A percentile compares a stretch with the other conserved stretches of the same genome.
These are phyloP conservation scores for Channa striata DNA, from an alignment of 2,797 vertebrate species.

Conservation along the genomic window DNA sequence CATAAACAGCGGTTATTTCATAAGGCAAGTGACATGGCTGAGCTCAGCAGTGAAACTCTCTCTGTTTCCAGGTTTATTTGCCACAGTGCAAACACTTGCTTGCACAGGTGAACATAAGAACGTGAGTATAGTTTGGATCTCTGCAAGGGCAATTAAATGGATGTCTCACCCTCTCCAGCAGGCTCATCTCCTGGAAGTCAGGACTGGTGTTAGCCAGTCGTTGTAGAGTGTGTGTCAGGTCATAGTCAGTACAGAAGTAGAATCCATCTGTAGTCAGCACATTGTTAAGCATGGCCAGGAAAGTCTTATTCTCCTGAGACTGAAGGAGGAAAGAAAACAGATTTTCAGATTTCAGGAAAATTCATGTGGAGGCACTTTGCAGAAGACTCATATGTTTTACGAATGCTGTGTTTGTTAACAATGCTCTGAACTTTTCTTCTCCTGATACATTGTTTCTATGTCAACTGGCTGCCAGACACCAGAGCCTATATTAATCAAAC, in stretches of 20 bases:
- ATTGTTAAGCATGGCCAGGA: conserved; percentile 94
- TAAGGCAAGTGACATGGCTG: too few relatives aligned
- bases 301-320: conserved; percentile 97
- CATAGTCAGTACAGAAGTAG: conserved; percentile 96
- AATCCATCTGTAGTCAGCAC: conserved; percentile 95
- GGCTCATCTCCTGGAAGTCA: conserved; percentile 98
- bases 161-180: conserved; percentile 93
- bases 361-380: not conserved
- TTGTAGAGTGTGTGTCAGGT: conserved; percentile 96
- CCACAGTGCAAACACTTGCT: too few relatives aligned
- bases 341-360: conserved; percentile 10
- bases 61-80: too few relatives aligned
- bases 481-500: too few relatives aligned
- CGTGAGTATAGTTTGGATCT: not conserved
- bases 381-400: not conserved
- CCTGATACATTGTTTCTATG: not conserved
- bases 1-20: too few relatives aligned
- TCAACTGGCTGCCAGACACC: too few relatives aligned
- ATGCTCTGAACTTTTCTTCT: not conserved
- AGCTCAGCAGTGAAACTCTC: too few relatives aligned
- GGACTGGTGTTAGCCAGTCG: conserved; percentile 96
- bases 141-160: not conserved
- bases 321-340: conserved; percentile 62
- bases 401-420: not conserved
- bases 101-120: not conserved